Base-by-base conservation (phyloP, 2,113 vertebrate genomes). In the Plecturocebus donacophilus region DNA sequence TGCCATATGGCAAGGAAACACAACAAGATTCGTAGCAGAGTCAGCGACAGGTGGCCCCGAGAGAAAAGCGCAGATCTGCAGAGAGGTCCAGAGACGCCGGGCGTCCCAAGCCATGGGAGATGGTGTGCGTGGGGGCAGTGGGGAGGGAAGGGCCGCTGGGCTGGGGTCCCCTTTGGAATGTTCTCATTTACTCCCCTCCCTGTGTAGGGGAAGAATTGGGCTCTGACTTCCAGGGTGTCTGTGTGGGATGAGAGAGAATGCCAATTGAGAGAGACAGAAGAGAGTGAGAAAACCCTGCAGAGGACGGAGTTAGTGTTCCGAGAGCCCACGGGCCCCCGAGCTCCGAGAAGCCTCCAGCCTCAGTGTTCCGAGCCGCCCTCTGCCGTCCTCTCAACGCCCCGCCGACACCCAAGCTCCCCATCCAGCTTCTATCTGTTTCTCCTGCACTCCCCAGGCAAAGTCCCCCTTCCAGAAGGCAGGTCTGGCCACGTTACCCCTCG, bases 1-100 rank as follows among this genome's bases (percentile, higher is more conserved):
- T 85, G 81, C 96, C 96, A 96, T 93, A 82, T 97, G 96, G 98
- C 95, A 92, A 94, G 92, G 84, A 97, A 88, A 90, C 80, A 35
- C 84, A 49, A 16, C 66, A 30, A 97, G 97, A 97, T 97, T 97
- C 95, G 96, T 73, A 87, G 96, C 91, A 17, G 93, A 96, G 95
- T 90, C 95, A 94, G 96, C 9, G 96, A 94, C 97, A 98, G 98
- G 97, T 97, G 98, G 98, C 84, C 93, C 92, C 21, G 75, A 73
- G 83, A 87, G 92, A 90, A 92, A 95, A 97, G 68, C 93, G 89
- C 84, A 64, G 89, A 90, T 88, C 90, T 14, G 42, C 13, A 8
- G 8, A 11, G 96, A 95, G 95, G 84, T 68, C 58, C 54, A 2
- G 21, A 79, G 89, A n/a, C 0, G 1, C 30, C 1, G 49, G 61